Conservation (phyloP, 2,797 vertebrate species). For the Sciurus vulgaris region DNA sequence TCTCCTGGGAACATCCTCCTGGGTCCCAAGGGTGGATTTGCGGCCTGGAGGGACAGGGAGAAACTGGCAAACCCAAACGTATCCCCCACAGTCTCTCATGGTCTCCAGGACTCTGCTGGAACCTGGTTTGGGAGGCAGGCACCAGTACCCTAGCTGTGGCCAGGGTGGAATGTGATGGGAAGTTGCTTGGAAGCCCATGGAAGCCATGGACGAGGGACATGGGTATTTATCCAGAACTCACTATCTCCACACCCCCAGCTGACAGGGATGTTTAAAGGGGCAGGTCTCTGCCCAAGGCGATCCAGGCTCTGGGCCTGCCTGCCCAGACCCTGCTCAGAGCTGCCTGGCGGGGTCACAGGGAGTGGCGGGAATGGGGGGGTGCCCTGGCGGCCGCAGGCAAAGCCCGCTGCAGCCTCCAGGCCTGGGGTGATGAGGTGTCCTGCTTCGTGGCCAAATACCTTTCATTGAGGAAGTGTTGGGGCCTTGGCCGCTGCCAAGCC, state of each 20-base stretch:
- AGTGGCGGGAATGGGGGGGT: not conserved
- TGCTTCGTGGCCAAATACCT: conserved; percentile 33
- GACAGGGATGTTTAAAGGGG: not conserved
- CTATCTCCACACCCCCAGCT: not conserved
- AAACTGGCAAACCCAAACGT: not conserved
- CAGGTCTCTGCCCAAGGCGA: not conserved
- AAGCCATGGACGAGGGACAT: too few species aligned
- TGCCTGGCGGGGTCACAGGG: not conserved
- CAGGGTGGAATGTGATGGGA: not conserved
- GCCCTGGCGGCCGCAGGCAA: not conserved
- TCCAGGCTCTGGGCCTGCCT: too few species aligned
- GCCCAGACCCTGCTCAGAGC: not conserved
- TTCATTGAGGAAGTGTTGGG: conserved; percentile 29
- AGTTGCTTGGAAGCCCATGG: too few species aligned
- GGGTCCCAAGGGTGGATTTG: not conserved
- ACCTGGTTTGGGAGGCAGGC: not conserved
- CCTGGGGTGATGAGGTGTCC: conserved; percentile 65
- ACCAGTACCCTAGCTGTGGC: not conserved
- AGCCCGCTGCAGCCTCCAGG: not conserved
- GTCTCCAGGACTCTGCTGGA: not conserved
- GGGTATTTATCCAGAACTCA: not conserved
- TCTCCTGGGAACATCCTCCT: not conserved
- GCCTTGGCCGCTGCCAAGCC: not conserved
- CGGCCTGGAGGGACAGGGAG: not conserved
- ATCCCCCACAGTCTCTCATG: not conserved